Evolutionary conservation across 1,140 invertebrate genomes (phyloP), one percentile per base, ranked within the genome.

Genomic region (Euschistus heros): DNA sequence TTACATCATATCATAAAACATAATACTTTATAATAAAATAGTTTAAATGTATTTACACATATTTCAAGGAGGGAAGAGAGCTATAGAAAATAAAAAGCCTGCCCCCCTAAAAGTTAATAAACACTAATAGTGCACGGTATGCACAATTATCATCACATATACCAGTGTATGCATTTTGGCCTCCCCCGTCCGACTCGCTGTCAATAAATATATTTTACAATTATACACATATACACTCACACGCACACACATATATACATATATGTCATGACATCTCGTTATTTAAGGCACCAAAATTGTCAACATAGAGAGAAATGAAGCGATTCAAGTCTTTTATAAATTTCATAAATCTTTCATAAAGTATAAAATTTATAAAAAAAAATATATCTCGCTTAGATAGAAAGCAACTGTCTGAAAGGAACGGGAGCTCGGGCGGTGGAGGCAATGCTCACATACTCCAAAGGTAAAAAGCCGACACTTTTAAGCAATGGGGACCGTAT

Each of bases 201-300:
- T 22, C 54, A 57, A 24, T 26, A 57, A 26, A 57, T 57, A 57
- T 26, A 57, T 26, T 57, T 26, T 57, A 22, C 54, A 57, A 17
- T 24, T 26, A 24, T 24, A 24, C 54, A 57, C 14, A 18, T 17
- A 50, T 14, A 50, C 14, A 22, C 47, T 26, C 54, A 18, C 24
- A 57, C 54, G 26, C 15, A 27, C 54, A 18, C 18, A 14, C 54
- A 18, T 14, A 24, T 15, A 57, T 57, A 57, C 26, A 57, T 27
- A 57, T 57, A 24, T 57, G 22, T 57, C 54, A 57, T 57, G 54
- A 8, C 18, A 26, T 26, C 15, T 24, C 24, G 24, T 57, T 24
- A 24, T 24, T 57, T 57, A 57, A 57, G 54, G 54, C 54, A 57
- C 54, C 54, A 57, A 57, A 57, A 57, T 57, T 57, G 54, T 57